A percentile compares a stretch with the other conserved stretches of the same genome.
These are phyloP conservation scores for Daboia siamensis DNA, from an alignment of 2,113 vertebrate species.

Conservation along the genomic window DNA sequence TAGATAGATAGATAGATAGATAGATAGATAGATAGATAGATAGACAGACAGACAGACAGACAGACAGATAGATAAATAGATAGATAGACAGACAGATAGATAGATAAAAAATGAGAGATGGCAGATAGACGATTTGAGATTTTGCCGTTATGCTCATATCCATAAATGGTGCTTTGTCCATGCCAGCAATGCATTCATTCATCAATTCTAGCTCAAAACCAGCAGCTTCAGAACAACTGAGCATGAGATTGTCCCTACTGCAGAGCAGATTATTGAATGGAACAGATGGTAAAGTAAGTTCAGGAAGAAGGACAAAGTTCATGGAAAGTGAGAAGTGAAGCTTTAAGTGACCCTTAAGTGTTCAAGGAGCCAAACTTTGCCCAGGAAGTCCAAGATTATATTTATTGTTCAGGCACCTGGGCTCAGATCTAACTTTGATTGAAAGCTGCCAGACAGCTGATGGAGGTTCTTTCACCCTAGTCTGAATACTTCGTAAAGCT, in stretches of 20 bases:
- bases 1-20: too few relatives aligned
- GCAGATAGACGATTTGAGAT: neutral
- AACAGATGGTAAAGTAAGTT: neutral
- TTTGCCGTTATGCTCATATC: neutral
- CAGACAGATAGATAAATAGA: too few relatives aligned
- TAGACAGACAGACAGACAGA: too few relatives aligned
- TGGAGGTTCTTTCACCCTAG: neutral
- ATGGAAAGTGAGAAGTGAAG: neutral
- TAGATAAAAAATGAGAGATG: too few relatives aligned
- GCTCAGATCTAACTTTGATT: constrained; percentile 13
- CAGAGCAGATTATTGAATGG: neutral
- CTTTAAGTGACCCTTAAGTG: neutral
- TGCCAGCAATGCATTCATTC: neutral
- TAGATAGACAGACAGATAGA: too few relatives aligned
- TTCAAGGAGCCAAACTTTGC: neutral
- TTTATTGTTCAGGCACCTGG: neutral
- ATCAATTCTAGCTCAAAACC: neutral
- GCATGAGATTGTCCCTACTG: neutral
- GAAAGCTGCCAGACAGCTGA: constrained; percentile 4
- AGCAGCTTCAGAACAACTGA: neutral
- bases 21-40: too few relatives aligned
- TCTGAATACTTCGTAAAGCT: constrained; percentile 24
- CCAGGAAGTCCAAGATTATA: constrained; percentile 9
- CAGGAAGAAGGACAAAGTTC: neutral
- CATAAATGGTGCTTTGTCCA: neutral